These are phyloP conservation scores for Nomada hirtipes DNA, from an alignment of 2,888 invertebrate genomes.

Conservation along the genomic window DNA sequence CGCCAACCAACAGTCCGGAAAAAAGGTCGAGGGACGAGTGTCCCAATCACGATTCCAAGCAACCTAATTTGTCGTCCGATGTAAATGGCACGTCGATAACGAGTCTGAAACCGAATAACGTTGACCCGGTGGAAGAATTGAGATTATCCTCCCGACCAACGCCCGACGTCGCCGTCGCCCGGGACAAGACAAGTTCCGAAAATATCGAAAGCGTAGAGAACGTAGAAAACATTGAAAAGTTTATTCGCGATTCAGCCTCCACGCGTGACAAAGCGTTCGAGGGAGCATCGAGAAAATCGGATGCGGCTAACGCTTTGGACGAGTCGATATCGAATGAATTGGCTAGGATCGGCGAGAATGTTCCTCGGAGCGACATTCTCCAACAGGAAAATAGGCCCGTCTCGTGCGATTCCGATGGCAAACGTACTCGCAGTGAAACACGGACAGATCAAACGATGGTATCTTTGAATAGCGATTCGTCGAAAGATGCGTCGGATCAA, in stretches of 20 bases:
- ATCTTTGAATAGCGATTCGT: too few species aligned
- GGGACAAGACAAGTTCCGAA: background rate
- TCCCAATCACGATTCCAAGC: too few species aligned
- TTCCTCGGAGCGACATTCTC: background rate
- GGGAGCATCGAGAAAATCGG: background rate
- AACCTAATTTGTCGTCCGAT: background rate
- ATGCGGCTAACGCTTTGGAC: background rate
- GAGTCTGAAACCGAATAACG: background rate
- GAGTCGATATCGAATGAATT: background rate
- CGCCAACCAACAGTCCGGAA: background rate
- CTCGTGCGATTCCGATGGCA: background rate
- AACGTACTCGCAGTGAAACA: background rate
- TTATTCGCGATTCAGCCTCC: slow-evolving; percentile 18
- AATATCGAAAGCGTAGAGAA: slow-evolving; percentile 28
- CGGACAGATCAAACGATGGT: background rate
- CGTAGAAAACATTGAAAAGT: slow-evolving; percentile 45
- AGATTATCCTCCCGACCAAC: too few species aligned
- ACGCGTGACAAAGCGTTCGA: background rate
- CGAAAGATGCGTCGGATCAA: background rate
- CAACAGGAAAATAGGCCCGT: background rate
- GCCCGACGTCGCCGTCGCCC: too few species aligned
- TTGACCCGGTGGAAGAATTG: background rate
- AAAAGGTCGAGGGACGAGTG: background rate
- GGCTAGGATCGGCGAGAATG: background rate
- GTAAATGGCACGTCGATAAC: background rate